Conservation (phyloP, 2,888 invertebrate genomes). For the Ormyrus pomaceus region DNA sequence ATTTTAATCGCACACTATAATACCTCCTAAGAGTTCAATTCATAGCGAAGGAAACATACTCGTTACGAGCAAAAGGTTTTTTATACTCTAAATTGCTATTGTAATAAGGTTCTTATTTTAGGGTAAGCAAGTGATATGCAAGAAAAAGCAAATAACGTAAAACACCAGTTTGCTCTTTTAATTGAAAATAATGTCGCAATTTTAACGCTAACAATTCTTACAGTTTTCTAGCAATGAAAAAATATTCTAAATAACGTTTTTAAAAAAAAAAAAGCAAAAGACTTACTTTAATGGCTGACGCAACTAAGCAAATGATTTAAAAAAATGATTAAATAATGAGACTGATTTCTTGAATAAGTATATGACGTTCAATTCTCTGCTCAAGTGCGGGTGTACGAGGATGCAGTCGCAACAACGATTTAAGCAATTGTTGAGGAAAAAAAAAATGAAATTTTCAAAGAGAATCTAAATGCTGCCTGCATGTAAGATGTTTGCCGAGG, state of each 20-base stretch:
- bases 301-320: not conserved
- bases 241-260: too few relatives aligned
- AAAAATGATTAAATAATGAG: slow-evolving; percentile 1
- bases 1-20: not conserved
- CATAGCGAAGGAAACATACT: slow-evolving; percentile 14
- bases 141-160: not conserved
- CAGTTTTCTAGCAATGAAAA: too few relatives aligned
- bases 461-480: slow-evolving; percentile 45
- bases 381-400: not conserved
- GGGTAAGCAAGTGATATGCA: not conserved
- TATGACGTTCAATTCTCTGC: not conserved
- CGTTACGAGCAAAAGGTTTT: not conserved
- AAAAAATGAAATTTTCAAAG: slow-evolving; percentile 47
- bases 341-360: slow-evolving; percentile 30
- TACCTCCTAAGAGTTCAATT: slow-evolving; percentile 4
- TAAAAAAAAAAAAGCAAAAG: too few relatives aligned
- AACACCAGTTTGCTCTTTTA: too few relatives aligned
- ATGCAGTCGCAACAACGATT: slow-evolving; percentile 20
- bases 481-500: slow-evolving; percentile 48
- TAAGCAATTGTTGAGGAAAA: slow-evolving; percentile 43
- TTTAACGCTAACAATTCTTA: too few relatives aligned
- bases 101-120: too few relatives aligned
- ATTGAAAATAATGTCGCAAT: too few relatives aligned
- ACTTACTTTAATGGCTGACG: too few relatives aligned
- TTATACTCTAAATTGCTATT: too few relatives aligned